Evolutionary conservation across 2,888 invertebrate genomes (phyloP).

Genomic region (Galerucella pusilla): DNA sequence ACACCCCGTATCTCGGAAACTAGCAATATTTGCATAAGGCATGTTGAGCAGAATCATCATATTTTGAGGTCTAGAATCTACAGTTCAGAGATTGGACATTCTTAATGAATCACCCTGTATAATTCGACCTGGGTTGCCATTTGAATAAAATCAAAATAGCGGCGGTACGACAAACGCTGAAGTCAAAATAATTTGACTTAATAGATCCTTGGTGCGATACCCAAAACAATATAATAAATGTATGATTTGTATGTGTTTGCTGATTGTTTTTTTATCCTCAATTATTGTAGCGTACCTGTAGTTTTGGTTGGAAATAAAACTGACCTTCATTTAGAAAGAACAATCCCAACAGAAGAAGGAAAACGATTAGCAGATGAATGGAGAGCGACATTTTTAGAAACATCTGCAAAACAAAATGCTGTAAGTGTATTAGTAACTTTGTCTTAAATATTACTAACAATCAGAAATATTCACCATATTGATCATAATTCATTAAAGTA

Average conservation of each 20-base stretch:
- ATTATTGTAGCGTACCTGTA: constrained; percentile 85
- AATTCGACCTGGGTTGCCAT: too few relatives aligned
- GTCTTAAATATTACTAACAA: background rate
- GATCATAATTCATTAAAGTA: background rate
- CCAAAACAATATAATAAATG: background rate
- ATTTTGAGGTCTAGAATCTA: too few relatives aligned
- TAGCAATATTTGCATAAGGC: too few relatives aligned
- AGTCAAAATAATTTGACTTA: too few relatives aligned
- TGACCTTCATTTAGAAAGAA: constrained; percentile 93
- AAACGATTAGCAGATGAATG: constrained; percentile 90
- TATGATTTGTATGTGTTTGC: background rate
- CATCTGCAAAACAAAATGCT: constrained; percentile 97
- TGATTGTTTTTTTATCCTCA: background rate
- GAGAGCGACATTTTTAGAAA: constrained; percentile 95
- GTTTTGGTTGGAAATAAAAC: constrained; percentile 98
- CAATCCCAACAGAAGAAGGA: constrained; percentile 90
- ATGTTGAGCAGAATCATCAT: too few relatives aligned
- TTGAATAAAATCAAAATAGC: too few relatives aligned
- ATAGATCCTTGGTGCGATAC: too few relatives aligned
- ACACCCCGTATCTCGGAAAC: too few relatives aligned
- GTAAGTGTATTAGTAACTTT: constrained; percentile 63
- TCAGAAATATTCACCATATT: constrained; percentile 1
- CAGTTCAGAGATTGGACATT: too few relatives aligned
- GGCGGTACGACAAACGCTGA: too few relatives aligned
- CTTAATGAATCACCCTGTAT: too few relatives aligned